Evolutionary conservation across 2,888 invertebrate genomes (phyloP).

Genomic region (Limnephilus lunatus): DNA sequence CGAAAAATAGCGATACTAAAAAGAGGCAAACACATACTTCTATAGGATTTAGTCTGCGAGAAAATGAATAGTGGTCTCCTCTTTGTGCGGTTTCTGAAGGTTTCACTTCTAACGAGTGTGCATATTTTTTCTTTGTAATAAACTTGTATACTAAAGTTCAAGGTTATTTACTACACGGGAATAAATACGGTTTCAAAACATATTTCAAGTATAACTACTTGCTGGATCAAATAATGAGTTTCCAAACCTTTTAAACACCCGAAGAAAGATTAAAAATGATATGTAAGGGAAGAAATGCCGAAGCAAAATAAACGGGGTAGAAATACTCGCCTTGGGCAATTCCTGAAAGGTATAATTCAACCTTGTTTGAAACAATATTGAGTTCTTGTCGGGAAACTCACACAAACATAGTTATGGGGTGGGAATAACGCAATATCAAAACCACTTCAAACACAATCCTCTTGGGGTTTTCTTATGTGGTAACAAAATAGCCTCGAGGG

Average conservation of each 20-base stretch:
- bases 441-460: conserved; percentile 52
- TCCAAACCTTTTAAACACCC: not conserved
- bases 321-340: not conserved
- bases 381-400: conserved; percentile 55
- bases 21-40: too few species aligned
- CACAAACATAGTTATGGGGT: conserved; percentile 42
- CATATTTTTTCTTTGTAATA: not conserved
- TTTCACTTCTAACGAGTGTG: too few species aligned
- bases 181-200: not conserved
- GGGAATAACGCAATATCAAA: conserved; percentile 64
- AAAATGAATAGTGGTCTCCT: too few species aligned
- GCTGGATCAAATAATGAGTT: not conserved
- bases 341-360: conserved; percentile 47
- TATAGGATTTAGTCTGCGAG: too few species aligned
- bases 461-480: conserved; percentile 49
- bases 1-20: too few species aligned
- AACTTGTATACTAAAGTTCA: not conserved
- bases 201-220: not conserved
- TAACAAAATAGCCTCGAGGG: conserved; percentile 44
- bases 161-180: not conserved
- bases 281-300: not conserved
- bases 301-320: not conserved
- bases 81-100: too few species aligned
- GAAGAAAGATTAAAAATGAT: conserved; percentile 3
- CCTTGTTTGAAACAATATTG: conserved; percentile 62